Conservation (phyloP, 1,140 invertebrate genomes). For the Plectus sambesii region DNA sequence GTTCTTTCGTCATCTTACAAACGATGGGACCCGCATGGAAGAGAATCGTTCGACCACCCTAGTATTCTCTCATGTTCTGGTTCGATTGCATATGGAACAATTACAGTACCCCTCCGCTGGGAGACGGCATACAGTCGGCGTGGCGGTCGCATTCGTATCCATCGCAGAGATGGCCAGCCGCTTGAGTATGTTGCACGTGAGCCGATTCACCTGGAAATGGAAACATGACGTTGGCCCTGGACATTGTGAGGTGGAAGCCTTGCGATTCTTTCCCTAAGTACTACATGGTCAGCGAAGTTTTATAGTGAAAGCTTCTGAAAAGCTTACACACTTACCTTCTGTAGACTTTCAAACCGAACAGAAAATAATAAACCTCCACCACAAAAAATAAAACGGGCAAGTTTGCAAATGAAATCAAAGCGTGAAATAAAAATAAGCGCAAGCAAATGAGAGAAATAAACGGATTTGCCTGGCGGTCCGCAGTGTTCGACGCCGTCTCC, state of each 20-base stretch:
- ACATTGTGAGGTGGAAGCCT: too few relatives aligned
- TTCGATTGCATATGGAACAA: constrained; percentile 11
- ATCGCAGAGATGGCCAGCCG: constrained; percentile 17
- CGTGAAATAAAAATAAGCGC: constrained; percentile 30
- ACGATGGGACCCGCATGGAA: too few relatives aligned
- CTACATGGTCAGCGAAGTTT: too few relatives aligned
- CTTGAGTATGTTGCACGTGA: constrained; percentile 18
- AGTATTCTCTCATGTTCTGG: too few relatives aligned
- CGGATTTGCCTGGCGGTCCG: constrained; percentile 19
- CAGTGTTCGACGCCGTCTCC: constrained; percentile 29
- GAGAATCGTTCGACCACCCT: constrained; percentile 50
- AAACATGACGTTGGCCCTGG: too few relatives aligned
- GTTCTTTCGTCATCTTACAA: too few relatives aligned
- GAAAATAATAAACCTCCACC: too few relatives aligned
- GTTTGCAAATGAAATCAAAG: constrained; percentile 13
- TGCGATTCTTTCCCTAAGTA: too few relatives aligned
- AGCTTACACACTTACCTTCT: too few relatives aligned
- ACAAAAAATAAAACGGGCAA: too few relatives aligned
- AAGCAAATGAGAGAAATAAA: constrained; percentile 13
- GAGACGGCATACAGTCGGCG: constrained; percentile 46
- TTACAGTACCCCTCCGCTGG: constrained; percentile 20
- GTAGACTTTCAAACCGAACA: too few relatives aligned
- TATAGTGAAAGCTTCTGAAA: too few relatives aligned
- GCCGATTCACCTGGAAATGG: constrained; percentile 45
- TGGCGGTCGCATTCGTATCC: constrained; percentile 49